Percentiles rank a stretch among this genome's conserved stretches.
These are phyloP conservation scores for Catocala fraxini DNA, from an alignment of 2,888 invertebrate genomes.

Conservation along the genomic window DNA sequence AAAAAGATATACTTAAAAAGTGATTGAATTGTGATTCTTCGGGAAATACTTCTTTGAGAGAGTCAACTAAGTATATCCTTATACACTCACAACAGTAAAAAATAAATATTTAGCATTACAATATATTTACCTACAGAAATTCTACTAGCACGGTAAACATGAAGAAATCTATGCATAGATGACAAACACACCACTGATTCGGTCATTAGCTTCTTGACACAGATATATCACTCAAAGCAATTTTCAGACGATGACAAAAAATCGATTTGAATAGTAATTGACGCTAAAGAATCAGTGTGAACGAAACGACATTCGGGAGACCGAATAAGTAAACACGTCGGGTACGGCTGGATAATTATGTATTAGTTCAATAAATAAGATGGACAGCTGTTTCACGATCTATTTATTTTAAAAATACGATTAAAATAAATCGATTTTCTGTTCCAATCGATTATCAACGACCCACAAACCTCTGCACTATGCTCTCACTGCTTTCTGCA, in stretches of 20 bases:
- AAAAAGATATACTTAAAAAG: too few relatives aligned
- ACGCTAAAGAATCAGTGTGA: conserved; percentile 24
- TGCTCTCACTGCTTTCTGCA: not conserved
- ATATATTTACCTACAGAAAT: too few relatives aligned
- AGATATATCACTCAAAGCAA: conserved; percentile 41
- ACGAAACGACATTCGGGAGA: conserved; percentile 5
- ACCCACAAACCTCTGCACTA: conserved; percentile 37
- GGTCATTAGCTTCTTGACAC: conserved; percentile 48
- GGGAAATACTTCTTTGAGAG: too few relatives aligned
- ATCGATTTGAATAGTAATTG: conserved; percentile 42
- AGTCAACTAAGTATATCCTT: too few relatives aligned
- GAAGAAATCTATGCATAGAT: conserved; percentile 17
- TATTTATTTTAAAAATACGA: conserved; percentile 25
- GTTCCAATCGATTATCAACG: conserved; percentile 30
- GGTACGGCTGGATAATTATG: conserved; percentile 7
- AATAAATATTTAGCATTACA: too few relatives aligned
- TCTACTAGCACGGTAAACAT: not conserved
- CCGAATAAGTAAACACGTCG: conserved; percentile 12
- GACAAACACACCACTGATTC: conserved; percentile 29
- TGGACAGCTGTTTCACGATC: conserved; percentile 36
- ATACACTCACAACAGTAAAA: too few relatives aligned
- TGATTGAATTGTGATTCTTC: too few relatives aligned
- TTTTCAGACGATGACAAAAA: conserved; percentile 38
- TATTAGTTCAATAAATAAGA: conserved; percentile 33
- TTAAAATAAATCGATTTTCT: conserved; percentile 36